Base-by-base conservation (phyloP, 2,888 invertebrate genomes). In the Apotomis capreana region DNA sequence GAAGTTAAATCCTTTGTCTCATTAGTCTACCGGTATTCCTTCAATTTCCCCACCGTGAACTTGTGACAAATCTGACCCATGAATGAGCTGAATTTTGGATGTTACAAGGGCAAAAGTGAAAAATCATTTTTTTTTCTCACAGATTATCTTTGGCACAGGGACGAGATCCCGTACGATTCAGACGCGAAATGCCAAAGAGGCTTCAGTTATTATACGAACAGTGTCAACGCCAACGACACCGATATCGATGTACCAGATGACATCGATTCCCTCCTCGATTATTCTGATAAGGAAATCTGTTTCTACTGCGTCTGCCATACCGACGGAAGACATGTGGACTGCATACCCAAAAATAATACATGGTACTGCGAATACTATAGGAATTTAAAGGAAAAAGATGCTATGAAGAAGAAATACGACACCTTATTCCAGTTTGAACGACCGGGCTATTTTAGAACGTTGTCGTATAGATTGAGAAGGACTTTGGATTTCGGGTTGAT, bases 111-210 rank as follows among this genome's bases (percentile, higher is more conserved):
- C 5, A 57, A 57, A 44, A 10, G 10, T 57, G 12, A 44, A 40
- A 68, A 49, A 52, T 2, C 0, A 44, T 3, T 46, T 4, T 58
- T 58, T 55, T 44, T 54, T 64, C 75, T 70, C 69, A 62, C 86
- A 91, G 92, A 92, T 86, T 87, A 87, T 77, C 78, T 92, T 63
- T 92, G 90, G 90, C 90, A 91, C 80, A 84, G 88, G 78, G 90
- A 89, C 75, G 92, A 92, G 76, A 89, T 92, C 9, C 91, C 92
- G 0, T 90, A 89, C 79, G 78, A 82, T 0, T 51, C 85, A 0
- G 79, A 79, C 3, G 86, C 89, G 0, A 83, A 79, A 36, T 92
- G 92, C 76, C 79, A 70, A 37, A 83, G 92, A 13, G 87, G 87
- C 0, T 79, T 78, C 8, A 87, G 90, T 1, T 92, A 88, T 82